Percentiles rank a stretch among this genome's conserved stretches.
Conservation (phyloP, 2,888 invertebrate genomes). For the Ichneumoninae sp. region DNA sequence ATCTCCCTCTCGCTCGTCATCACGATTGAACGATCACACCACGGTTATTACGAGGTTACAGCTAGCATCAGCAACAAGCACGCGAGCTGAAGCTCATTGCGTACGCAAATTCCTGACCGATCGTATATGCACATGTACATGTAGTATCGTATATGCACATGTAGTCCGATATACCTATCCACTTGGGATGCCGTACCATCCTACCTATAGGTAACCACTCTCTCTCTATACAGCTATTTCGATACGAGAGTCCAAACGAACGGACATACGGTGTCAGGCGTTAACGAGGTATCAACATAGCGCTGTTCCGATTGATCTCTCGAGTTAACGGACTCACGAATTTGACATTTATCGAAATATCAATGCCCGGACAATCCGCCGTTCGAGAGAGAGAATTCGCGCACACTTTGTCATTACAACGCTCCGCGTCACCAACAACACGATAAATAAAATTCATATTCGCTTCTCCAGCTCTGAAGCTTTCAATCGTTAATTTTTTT, state of each 20-base stretch:
- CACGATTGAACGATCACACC: constrained; percentile 58
- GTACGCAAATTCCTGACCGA: constrained; percentile 68
- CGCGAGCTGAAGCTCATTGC: constrained; percentile 64
- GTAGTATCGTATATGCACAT: constrained; percentile 24
- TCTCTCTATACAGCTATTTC: constrained; percentile 5
- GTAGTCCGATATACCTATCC: constrained; percentile 13
- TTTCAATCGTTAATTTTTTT: background rate
- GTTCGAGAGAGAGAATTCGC: background rate
- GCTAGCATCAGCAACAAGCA: constrained; percentile 35
- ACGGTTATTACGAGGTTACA: constrained; percentile 61
- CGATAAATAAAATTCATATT: background rate
- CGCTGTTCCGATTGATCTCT: constrained; percentile 48
- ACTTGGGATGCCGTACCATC: background rate
- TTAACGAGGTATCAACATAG: constrained; percentile 53
- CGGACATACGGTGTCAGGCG: constrained; percentile 51
- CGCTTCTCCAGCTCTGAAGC: background rate
- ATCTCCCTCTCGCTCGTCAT: constrained; percentile 26
- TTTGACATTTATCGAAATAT: constrained; percentile 25
- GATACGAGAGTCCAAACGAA: constrained; percentile 12
- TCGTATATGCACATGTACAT: constrained; percentile 27
- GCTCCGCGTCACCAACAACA: background rate
- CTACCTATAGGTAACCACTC: constrained; percentile 9
- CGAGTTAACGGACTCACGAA: constrained; percentile 30
- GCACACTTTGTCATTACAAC: background rate
- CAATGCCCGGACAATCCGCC: background rate